Percentiles rank a stretch among this genome's conserved stretches.
Evolutionary conservation across 2,113 vertebrate genomes (phyloP).

Genomic region (Lates calcarifer): DNA sequence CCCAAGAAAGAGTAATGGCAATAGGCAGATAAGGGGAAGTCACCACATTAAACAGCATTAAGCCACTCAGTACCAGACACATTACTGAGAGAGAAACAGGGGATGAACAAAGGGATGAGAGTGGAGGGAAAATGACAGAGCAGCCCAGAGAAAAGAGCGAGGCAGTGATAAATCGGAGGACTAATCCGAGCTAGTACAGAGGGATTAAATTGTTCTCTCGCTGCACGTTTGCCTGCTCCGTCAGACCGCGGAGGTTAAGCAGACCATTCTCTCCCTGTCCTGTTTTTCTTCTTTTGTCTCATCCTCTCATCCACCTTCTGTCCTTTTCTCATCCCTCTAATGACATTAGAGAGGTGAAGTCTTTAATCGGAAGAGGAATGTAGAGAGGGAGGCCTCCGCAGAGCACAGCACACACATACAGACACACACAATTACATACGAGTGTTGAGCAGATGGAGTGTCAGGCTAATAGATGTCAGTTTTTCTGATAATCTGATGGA

Average conservation of each 20-base stretch:
- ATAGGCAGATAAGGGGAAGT: constrained; percentile 76
- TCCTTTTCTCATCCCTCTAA: constrained; percentile 58
- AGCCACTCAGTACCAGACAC: constrained; percentile 72
- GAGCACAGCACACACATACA: background rate
- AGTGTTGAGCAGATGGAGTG: constrained; percentile 49
- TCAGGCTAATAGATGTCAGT: constrained; percentile 70
- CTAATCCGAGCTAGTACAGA: constrained; percentile 79
- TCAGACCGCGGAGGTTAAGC: constrained; percentile 73
- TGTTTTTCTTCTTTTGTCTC: constrained; percentile 35
- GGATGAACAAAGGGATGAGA: constrained; percentile 64
- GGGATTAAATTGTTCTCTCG: constrained; percentile 73
- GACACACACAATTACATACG: constrained; percentile 7
- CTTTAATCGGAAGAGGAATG: constrained; percentile 61
- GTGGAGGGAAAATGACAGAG: constrained; percentile 61
- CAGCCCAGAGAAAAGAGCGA: constrained; percentile 56
- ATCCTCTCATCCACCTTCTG: constrained; percentile 41
- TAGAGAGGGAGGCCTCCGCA: constrained; percentile 33
- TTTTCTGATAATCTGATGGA: constrained; percentile 71
- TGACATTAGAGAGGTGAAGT: constrained; percentile 71
- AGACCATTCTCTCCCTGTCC: constrained; percentile 39
- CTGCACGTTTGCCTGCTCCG: constrained; percentile 45
- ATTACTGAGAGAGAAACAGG: constrained; percentile 63
- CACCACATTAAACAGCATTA: constrained; percentile 78
- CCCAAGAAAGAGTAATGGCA: constrained; percentile 70
- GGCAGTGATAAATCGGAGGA: constrained; percentile 70